A percentile compares a stretch with the other conserved stretches of the same genome.
Evolutionary conservation across 1,140 invertebrate species (phyloP).

Genomic region (Drosophila micromelanica): DNA sequence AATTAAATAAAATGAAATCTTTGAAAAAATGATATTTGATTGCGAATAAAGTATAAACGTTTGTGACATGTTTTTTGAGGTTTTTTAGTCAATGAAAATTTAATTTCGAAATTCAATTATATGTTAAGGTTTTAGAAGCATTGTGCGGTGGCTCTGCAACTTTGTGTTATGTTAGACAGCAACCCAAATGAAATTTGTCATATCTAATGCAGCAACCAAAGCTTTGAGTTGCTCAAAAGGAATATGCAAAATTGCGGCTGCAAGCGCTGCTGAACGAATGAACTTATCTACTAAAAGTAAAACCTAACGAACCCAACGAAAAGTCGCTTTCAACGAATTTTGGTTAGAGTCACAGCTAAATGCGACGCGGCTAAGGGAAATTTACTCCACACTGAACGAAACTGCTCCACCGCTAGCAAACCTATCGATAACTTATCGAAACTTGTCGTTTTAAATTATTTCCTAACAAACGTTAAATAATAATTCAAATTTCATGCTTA

Average conservation of each 20-base stretch:
- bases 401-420: background rate
- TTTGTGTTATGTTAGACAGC: background rate
- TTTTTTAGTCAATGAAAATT: slow-evolving; percentile 31
- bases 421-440: background rate
- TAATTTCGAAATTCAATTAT: slow-evolving; percentile 18
- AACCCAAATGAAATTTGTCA: background rate
- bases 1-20: slow-evolving; percentile 45
- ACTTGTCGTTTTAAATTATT: background rate
- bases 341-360: background rate
- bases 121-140: background rate
- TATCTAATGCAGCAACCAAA: background rate
- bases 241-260: background rate
- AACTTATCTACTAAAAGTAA: background rate
- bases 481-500: background rate
- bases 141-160: background rate
- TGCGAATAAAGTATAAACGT: slow-evolving; percentile 16
- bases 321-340: background rate
- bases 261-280: background rate
- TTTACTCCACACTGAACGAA: background rate
- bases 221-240: background rate
- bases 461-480: background rate
- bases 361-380: background rate
- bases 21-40: slow-evolving; percentile 36
- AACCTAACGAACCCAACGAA: background rate
- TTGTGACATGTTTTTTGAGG: slow-evolving; percentile 12